These are phyloP conservation scores for Urocitellus parryii DNA, from an alignment of 2,113 vertebrate genomes.

Conservation along the genomic window DNA sequence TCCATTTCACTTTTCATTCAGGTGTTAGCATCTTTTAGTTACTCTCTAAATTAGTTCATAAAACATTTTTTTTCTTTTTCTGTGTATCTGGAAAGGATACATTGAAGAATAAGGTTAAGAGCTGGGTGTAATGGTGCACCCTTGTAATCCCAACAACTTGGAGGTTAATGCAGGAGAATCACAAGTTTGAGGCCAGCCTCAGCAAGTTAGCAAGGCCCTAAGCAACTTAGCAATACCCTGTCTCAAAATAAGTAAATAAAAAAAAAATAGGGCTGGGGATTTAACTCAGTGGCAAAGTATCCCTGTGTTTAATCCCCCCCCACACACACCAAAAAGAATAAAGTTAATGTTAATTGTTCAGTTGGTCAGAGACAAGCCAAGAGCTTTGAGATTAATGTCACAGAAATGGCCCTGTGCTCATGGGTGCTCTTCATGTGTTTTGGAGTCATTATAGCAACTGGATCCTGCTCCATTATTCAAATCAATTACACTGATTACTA, in stretches of 20 bases:
- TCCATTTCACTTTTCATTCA: background rate
- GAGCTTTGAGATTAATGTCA: background rate
- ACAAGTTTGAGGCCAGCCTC: too few relatives aligned
- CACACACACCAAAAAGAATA: too few relatives aligned
- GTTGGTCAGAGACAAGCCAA: background rate
- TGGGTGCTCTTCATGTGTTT: background rate
- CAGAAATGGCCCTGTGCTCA: background rate
- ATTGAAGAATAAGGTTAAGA: background rate
- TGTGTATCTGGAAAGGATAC: background rate
- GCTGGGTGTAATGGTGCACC: too few relatives aligned
- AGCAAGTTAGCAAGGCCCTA: too few relatives aligned
- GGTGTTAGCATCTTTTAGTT: background rate
- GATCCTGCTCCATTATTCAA: background rate
- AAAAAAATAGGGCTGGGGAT: too few relatives aligned
- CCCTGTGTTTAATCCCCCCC: too few relatives aligned
- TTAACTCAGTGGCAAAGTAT: too few relatives aligned
- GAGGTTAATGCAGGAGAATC: too few relatives aligned
- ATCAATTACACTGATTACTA: background rate
- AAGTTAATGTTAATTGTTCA: background rate
- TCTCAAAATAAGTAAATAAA: too few relatives aligned
- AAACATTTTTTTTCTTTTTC: constrained; percentile 18
- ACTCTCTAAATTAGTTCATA: background rate
- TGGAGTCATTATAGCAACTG: background rate
- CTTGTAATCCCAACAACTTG: too few relatives aligned
- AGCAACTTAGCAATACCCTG: too few relatives aligned